Evolutionary conservation across 2,888 invertebrate genomes (phyloP).

Genomic region (Drosophila heteroneura): DNA sequence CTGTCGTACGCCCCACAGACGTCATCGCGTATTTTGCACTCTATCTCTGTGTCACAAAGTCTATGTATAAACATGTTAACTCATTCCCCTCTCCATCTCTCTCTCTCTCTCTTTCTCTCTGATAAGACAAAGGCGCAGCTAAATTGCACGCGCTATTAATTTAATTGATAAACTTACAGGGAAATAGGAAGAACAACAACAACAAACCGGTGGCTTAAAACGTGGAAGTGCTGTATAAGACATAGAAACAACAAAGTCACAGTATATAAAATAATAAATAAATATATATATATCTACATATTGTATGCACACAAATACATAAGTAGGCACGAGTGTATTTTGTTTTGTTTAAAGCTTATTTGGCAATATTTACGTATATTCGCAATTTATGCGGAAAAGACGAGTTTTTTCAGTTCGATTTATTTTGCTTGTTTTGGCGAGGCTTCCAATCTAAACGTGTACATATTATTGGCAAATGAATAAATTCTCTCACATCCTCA

Average conservation of each 20-base stretch:
- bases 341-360: slow-evolving; percentile 7
- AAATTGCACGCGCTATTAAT: slow-evolving; percentile 63
- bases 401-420: slow-evolving; percentile 10
- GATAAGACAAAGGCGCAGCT: slow-evolving; percentile 46
- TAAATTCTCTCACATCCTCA: slow-evolving; percentile 6
- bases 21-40: slow-evolving; percentile 46
- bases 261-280: slow-evolving; percentile 25
- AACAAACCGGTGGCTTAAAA: slow-evolving; percentile 26
- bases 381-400: slow-evolving; percentile 5
- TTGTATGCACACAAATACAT: neutral
- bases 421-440: slow-evolving; percentile 3
- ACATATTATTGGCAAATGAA: slow-evolving; percentile 9
- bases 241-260: slow-evolving; percentile 37
- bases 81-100: neutral
- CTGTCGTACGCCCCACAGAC: slow-evolving; percentile 31
- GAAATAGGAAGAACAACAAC: slow-evolving; percentile 10
- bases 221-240: slow-evolving; percentile 66
- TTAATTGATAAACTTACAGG: slow-evolving; percentile 61
- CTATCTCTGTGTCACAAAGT: neutral
- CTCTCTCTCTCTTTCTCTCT: slow-evolving; percentile 2
- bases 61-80: neutral
- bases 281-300: slow-evolving; percentile 20
- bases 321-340: neutral
- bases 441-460: neutral
- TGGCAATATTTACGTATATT: slow-evolving; percentile 18